Conservation (phyloP, 2,113 vertebrate species). For the Murina feae region DNA sequence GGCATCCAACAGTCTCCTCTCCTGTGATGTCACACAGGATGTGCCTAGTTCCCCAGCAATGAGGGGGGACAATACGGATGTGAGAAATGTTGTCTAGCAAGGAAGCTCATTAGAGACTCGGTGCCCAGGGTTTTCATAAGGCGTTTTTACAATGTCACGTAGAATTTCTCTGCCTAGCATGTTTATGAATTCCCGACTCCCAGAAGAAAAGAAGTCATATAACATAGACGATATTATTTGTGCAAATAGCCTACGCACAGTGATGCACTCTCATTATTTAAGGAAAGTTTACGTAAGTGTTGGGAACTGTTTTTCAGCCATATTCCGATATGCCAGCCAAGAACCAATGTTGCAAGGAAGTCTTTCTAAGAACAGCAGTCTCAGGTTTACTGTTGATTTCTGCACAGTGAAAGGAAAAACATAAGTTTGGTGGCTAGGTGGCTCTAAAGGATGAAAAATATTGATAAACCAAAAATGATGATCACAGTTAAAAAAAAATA, state of each 20-base stretch:
- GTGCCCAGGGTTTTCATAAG: no score
- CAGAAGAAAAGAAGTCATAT: not conserved
- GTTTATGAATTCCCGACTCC: not conserved
- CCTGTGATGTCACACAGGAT: not conserved
- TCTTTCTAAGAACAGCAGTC: not conserved
- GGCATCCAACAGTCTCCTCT: no score
- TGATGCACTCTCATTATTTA: not conserved
- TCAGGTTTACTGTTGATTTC: not conserved
- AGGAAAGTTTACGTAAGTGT: not conserved
- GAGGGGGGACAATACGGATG: accelerated
- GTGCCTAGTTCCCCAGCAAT: not conserved
- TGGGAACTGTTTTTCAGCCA: not conserved
- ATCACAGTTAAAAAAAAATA: not conserved
- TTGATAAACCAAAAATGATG: not conserved
- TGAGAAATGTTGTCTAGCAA: not conserved
- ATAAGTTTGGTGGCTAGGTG: not conserved
- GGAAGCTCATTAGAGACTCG: not conserved
- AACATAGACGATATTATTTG: not conserved
- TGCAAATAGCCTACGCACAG: no score
- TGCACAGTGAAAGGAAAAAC: not conserved
- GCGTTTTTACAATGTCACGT: not conserved
- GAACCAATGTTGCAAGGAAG: not conserved
- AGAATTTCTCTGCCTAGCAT: accelerated
- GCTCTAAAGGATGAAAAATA: not conserved
- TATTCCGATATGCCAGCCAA: not conserved